Conservation (phyloP, 1,140 invertebrate species). For the Hycleus cichorii region DNA sequence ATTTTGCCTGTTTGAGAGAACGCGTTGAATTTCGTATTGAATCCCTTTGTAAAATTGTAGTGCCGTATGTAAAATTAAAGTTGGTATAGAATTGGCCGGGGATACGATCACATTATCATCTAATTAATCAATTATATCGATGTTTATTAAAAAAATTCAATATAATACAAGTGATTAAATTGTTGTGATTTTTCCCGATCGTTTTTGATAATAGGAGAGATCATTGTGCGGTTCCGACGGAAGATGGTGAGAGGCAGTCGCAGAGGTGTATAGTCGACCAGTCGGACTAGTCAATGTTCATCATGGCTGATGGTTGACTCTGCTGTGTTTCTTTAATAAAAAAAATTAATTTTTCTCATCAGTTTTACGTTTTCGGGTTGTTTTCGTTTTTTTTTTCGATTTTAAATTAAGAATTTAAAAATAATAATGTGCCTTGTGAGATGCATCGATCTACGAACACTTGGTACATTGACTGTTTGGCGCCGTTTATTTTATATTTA, state of each 20-base stretch:
- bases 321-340: constrained; percentile 36
- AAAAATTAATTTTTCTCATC: no score
- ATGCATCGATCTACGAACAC: constrained; percentile 55
- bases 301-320: constrained; percentile 61
- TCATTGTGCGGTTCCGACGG: constrained; percentile 56
- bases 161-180: constrained; percentile 32
- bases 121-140: constrained; percentile 32
- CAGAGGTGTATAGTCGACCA: constrained; percentile 45
- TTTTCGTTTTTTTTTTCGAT: no score
- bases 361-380: no score
- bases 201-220: constrained; percentile 42
- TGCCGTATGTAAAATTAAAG: constrained; percentile 34
- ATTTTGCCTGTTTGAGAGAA: constrained; percentile 71
- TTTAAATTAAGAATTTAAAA: not conserved
- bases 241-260: constrained; percentile 57
- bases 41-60: constrained; percentile 38
- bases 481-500: constrained; percentile 33
- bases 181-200: not conserved
- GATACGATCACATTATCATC: constrained; percentile 28
- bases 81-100: constrained; percentile 31
- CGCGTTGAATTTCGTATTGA: constrained; percentile 60
- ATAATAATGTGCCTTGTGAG: constrained; percentile 61
- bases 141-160: constrained; percentile 38
- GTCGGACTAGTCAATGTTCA: constrained; percentile 49
- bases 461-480: constrained; percentile 53